Conservation (phyloP, 1,140 invertebrate genomes). For the Orius insidiosus region DNA sequence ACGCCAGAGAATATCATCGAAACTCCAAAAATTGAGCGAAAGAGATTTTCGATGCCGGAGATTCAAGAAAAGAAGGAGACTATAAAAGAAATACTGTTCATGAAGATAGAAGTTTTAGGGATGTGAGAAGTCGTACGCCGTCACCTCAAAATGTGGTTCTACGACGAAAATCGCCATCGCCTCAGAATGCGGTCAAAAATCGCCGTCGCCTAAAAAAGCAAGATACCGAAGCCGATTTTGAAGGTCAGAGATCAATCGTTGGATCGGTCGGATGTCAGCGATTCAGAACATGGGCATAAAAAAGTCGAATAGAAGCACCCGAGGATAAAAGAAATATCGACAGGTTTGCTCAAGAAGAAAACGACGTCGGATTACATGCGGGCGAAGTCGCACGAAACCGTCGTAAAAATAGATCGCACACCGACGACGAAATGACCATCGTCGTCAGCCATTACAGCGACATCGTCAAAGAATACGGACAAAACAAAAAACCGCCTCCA, state of each 20-base stretch:
- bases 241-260: constrained; percentile 12
- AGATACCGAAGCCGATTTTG: constrained; percentile 19
- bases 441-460: constrained; percentile 64
- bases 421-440: constrained; percentile 31
- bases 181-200: neutral
- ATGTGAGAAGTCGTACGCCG: too few relatives aligned
- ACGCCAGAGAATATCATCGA: too few relatives aligned
- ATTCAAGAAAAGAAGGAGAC: neutral
- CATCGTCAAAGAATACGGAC: constrained; percentile 49
- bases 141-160: too few relatives aligned
- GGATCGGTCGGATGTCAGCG: neutral
- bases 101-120: too few relatives aligned
- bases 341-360: neutral
- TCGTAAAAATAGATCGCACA: constrained; percentile 3
- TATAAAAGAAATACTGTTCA: neutral
- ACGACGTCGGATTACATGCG: constrained; percentile 14
- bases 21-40: too few relatives aligned
- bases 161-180: too few relatives aligned
- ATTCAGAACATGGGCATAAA: constrained; percentile 14
- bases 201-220: constrained; percentile 3
- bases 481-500: constrained; percentile 32
- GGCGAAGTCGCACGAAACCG: constrained; percentile 18
- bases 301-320: constrained; percentile 21
- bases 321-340: constrained; percentile 10
- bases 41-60: too few relatives aligned